These are phyloP conservation scores for Muntiacus reevesi DNA, from an alignment of 2,113 vertebrate genomes.

Conservation along the genomic window DNA sequence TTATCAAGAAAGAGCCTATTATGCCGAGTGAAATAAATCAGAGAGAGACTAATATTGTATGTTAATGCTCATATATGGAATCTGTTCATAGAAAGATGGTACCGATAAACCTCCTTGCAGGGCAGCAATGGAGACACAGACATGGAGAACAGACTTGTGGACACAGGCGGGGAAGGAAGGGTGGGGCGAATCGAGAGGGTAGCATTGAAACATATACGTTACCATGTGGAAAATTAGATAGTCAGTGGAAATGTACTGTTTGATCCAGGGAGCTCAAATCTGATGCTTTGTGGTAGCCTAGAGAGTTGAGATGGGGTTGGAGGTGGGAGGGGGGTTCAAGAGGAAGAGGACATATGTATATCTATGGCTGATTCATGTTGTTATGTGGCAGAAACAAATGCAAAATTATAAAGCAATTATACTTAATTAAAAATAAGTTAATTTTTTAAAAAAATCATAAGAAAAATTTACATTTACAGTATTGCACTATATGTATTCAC, in stretches of 20 bases:
- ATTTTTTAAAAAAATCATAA: not conserved
- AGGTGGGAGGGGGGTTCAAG: not conserved
- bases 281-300: not conserved
- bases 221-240: not conserved
- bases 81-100: not conserved
- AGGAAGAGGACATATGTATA: not conserved
- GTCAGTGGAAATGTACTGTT: not conserved
- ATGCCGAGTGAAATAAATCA: not conserved
- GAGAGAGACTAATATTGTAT: not conserved
- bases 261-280: not conserved
- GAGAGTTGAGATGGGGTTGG: not conserved
- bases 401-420: not conserved
- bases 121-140: not conserved
- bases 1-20: not conserved
- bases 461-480: not conserved
- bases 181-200: not conserved
- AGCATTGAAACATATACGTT: not conserved
- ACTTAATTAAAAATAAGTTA: not conserved
- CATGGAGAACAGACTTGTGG: not conserved
- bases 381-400: not conserved
- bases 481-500: not conserved
- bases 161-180: not conserved
- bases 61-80: not conserved
- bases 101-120: not conserved
- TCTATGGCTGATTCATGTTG: not conserved